phyloP scores from a whole-genome alignment of 2,797 vertebrate species.

The Staurois parvus region DNA sequence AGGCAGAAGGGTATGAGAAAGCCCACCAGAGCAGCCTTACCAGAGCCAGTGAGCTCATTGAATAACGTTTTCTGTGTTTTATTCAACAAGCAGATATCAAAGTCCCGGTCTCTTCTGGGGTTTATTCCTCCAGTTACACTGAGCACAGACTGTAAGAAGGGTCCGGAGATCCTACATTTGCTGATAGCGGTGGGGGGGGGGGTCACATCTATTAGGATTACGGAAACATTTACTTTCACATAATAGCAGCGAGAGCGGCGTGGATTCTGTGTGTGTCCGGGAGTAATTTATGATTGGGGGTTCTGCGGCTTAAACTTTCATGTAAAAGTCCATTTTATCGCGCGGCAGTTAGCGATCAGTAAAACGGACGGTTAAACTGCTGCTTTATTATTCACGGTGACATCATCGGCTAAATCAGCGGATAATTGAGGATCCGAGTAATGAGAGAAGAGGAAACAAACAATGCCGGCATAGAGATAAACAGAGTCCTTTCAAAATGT shows the following conservation, averaged over 20 bases:
- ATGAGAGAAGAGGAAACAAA: constrained; percentile 40
- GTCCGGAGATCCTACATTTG: neutral
- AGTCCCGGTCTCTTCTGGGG: too few species aligned
- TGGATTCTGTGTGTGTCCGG: constrained; percentile 2
- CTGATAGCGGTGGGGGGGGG: neutral
- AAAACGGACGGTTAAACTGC: constrained; percentile 49
- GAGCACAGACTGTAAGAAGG: neutral
- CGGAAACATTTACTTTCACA: constrained; percentile 51
- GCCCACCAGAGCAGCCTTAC: too few species aligned
- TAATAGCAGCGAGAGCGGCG: neutral
- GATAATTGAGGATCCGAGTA: constrained; percentile 26
- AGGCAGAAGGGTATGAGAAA: too few species aligned
- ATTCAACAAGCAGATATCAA: too few species aligned
- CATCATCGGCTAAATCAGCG: constrained; percentile 50
- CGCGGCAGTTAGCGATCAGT: constrained; percentile 40
- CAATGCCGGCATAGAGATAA: neutral
- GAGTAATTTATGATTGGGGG: constrained; percentile 46
- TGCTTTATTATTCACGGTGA: constrained; percentile 43
- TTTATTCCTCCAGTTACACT: neutral
- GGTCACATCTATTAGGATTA: constrained; percentile 35
- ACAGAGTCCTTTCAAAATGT: neutral
- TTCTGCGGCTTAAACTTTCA: constrained; percentile 56
- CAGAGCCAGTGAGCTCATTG: too few species aligned
- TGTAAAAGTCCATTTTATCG: constrained; percentile 57
- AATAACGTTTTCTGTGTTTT: too few species aligned